Evolutionary conservation across 2,888 invertebrate genomes (phyloP).

Genomic region (Habrosyne pyritoides): DNA sequence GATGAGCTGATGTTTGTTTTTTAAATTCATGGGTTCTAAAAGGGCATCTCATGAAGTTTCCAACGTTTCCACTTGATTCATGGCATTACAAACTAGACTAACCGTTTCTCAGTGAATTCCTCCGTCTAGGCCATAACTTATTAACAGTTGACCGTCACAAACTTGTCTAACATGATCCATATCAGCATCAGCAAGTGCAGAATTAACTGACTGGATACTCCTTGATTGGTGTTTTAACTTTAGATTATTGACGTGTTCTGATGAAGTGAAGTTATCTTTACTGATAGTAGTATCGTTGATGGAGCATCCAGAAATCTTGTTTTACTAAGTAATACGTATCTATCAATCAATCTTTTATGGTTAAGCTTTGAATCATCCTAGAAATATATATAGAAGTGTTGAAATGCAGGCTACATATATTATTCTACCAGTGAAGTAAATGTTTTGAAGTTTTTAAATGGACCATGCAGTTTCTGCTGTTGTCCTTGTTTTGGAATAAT

Average conservation of each 20-base stretch:
- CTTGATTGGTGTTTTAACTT: conserved; percentile 23
- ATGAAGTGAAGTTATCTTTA: neutral
- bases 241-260: neutral
- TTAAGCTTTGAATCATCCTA: too few relatives aligned
- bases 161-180: conserved; percentile 39
- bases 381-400: too few relatives aligned
- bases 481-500: neutral
- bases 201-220: conserved; percentile 16
- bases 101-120: conserved; percentile 17
- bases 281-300: neutral
- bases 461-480: neutral
- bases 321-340: too few relatives aligned
- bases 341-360: too few relatives aligned
- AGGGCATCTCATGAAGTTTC: conserved; percentile 11
- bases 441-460: too few relatives aligned
- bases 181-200: conserved; percentile 35
- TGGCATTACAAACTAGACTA: neutral
- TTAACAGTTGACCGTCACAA: conserved; percentile 42
- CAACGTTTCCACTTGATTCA: conserved; percentile 11
- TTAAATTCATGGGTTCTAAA: neutral
- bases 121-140: conserved; percentile 27
- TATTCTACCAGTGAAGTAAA: too few relatives aligned
- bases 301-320: neutral
- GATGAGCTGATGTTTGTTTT: too few relatives aligned
- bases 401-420: too few relatives aligned